These are phyloP conservation scores for Hyperopisus bebe DNA, from an alignment of 2,113 vertebrate species.

Conservation along the genomic window DNA sequence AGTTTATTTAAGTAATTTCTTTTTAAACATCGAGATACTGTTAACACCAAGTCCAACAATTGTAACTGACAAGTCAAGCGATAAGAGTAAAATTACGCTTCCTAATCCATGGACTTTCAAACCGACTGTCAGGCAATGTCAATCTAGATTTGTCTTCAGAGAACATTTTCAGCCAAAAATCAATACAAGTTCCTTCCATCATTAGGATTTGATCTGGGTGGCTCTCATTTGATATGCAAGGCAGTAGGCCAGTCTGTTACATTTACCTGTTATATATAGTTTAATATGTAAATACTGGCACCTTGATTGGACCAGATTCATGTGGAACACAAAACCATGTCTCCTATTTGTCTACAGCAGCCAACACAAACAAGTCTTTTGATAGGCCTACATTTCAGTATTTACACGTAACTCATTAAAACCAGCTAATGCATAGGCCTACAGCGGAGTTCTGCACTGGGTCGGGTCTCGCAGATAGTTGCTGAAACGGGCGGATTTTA, in stretches of 20 bases:
- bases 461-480: too few relatives aligned
- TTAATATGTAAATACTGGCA: neutral
- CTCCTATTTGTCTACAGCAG: neutral
- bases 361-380: neutral
- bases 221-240: neutral
- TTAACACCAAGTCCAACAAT: neutral
- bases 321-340: neutral
- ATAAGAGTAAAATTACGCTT: neutral
- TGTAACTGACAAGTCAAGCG: constrained; percentile 7
- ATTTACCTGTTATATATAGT: neutral
- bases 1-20: neutral
- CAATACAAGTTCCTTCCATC: neutral
- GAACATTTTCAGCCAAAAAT: neutral
- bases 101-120: neutral
- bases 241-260: neutral
- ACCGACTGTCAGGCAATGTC: neutral
- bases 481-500: too few relatives aligned
- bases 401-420: neutral
- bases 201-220: neutral
- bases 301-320: neutral
- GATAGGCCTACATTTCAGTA: neutral
- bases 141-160: neutral
- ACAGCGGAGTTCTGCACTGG: too few relatives aligned
- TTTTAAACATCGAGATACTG: neutral
- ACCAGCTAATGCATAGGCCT: neutral